Conservation (phyloP, 2,797 vertebrate genomes). For the Stomatorhinus walkeri region DNA sequence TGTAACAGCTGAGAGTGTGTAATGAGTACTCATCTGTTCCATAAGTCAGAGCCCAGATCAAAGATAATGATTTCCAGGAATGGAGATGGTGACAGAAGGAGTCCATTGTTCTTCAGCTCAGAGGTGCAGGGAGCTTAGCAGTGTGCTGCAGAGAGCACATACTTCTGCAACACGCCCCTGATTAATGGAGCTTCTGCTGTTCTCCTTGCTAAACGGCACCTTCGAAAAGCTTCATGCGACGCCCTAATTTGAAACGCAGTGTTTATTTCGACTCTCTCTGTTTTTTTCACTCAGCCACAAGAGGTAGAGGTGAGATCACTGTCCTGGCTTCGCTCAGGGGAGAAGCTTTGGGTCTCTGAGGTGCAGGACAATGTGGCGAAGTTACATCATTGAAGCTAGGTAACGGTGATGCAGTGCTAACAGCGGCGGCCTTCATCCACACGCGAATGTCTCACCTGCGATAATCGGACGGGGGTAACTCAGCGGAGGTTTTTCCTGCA, state of each 20-base stretch:
- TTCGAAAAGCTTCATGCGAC: background rate
- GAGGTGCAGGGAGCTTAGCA: background rate
- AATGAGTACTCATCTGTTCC: background rate
- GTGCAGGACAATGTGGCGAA: background rate
- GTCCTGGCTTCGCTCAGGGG: background rate
- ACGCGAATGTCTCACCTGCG: background rate
- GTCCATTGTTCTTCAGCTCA: background rate
- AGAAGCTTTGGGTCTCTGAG: background rate
- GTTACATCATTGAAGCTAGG: background rate
- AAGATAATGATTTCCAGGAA: background rate
- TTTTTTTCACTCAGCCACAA: background rate
- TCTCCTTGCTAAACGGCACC: background rate
- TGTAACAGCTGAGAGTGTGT: background rate
- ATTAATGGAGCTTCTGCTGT: background rate
- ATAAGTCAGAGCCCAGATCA: background rate
- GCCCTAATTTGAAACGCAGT: background rate
- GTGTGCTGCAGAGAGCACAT: background rate
- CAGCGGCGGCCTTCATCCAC: background rate
- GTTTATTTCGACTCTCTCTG: background rate
- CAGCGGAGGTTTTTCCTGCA: background rate
- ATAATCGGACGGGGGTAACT: background rate
- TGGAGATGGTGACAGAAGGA: background rate
- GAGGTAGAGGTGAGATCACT: background rate
- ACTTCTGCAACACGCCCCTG: background rate
- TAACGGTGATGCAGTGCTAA: background rate